These are phyloP conservation scores for Meriones unguiculatus DNA, from an alignment of 2,113 vertebrate species.

Conservation along the genomic window DNA sequence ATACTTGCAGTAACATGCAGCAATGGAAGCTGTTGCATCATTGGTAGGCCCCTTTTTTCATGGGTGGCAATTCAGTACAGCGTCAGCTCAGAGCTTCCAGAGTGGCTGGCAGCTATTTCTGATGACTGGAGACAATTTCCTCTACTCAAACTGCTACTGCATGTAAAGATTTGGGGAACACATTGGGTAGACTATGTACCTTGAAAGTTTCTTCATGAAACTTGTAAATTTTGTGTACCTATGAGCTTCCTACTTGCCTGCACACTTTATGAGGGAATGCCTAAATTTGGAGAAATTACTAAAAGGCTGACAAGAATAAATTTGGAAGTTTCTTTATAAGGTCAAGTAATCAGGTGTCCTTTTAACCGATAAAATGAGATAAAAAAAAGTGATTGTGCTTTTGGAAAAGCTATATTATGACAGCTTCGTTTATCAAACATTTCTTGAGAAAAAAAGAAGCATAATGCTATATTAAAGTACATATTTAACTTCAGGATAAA, in stretches of 20 bases:
- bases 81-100: too few relatives aligned
- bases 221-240: background rate
- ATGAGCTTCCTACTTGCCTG: background rate
- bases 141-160: too few relatives aligned
- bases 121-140: background rate
- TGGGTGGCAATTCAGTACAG: background rate
- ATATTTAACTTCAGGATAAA: background rate
- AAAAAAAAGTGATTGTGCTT: background rate
- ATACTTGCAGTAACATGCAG: background rate
- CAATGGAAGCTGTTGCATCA: background rate
- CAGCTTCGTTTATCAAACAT: background rate
- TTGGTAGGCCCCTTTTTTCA: background rate
- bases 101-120: background rate
- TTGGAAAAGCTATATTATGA: background rate
- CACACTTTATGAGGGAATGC: too few relatives aligned
- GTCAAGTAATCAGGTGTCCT: background rate
- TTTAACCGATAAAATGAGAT: background rate
- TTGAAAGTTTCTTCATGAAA: background rate
- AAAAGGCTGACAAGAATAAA: background rate
- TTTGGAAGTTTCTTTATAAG: background rate
- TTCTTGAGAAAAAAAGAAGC: background rate
- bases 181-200: background rate
- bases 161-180: background rate
- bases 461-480: background rate
- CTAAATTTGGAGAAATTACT: background rate